These are phyloP conservation scores for Clarias batrachus DNA, from an alignment of 2,113 vertebrate species.

Conservation along the genomic window DNA sequence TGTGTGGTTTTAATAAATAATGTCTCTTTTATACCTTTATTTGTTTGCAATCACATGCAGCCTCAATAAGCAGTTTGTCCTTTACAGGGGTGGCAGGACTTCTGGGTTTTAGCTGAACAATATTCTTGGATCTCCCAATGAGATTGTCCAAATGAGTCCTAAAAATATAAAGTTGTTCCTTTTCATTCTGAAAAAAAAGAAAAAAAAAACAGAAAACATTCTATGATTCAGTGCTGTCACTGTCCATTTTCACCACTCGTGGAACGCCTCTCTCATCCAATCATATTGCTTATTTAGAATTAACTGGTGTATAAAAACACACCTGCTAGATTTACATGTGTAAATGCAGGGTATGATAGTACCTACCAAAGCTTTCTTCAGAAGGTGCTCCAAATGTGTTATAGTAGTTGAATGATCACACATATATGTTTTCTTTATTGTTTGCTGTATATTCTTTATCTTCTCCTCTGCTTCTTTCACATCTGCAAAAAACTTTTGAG, in stretches of 20 bases:
- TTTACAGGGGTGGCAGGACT: constrained; percentile 69
- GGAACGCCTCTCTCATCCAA: too few relatives aligned
- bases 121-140: constrained; percentile 77
- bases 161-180: constrained; percentile 82
- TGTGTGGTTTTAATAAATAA: not conserved
- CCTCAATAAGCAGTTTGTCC: constrained; percentile 76
- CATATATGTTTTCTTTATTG: constrained; percentile 82
- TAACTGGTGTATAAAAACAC: too few relatives aligned
- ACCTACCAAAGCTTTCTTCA: constrained; percentile 82
- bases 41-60: constrained; percentile 92
- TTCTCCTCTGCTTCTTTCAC: constrained; percentile 82
- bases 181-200: constrained; percentile 77
- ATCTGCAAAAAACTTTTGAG: constrained; percentile 80
- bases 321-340: not conserved
- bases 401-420: constrained; percentile 84
- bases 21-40: constrained; percentile 76
- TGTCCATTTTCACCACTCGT: not conserved
- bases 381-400: constrained; percentile 87
- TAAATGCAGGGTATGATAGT: not conserved
- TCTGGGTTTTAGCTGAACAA: constrained; percentile 87
- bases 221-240: not conserved
- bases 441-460: constrained; percentile 82
- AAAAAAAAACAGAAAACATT: not conserved
- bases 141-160: constrained; percentile 79
- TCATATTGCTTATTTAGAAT: too few relatives aligned